A percentile compares a stretch with the other conserved stretches of the same genome.
These are phyloP conservation scores for Ricordea florida DNA, from an alignment of 92 coral and sea anemone species.

Conservation along the genomic window DNA sequence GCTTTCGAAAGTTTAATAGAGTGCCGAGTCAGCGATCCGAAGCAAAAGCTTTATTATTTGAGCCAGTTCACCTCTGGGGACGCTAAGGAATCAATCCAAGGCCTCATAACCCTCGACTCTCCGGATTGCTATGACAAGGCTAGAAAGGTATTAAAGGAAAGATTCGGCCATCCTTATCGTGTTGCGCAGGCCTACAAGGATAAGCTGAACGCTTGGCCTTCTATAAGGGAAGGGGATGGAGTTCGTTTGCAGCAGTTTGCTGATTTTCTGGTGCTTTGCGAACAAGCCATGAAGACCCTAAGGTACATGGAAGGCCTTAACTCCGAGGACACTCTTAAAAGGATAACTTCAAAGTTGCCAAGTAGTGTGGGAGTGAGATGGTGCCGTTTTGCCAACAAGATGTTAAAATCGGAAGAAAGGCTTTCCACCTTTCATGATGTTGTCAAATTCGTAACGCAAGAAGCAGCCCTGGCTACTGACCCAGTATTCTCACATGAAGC, in stretches of 20 bases:
- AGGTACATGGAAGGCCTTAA: slow-evolving; percentile 50
- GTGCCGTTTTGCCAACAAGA: slow-evolving; percentile 37
- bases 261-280: slow-evolving; percentile 34
- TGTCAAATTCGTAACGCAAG: slow-evolving; percentile 23
- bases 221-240: slow-evolving; percentile 32
- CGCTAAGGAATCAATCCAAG: slow-evolving; percentile 44
- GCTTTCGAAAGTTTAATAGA: slow-evolving; percentile 41
- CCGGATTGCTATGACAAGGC: slow-evolving; percentile 50
- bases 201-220: slow-evolving; percentile 28
- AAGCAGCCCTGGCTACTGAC: slow-evolving; percentile 37
- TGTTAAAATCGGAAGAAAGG: background rate
- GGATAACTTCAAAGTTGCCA: slow-evolving; percentile 16
- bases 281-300: slow-evolving; percentile 48
- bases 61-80: slow-evolving; percentile 50
- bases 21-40: slow-evolving; percentile 24
- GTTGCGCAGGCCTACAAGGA: slow-evolving; percentile 48
- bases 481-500: slow-evolving; percentile 49
- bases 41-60: slow-evolving; percentile 27
- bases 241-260: slow-evolving; percentile 12
- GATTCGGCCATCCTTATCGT: slow-evolving; percentile 52
- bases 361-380: slow-evolving; percentile 14
- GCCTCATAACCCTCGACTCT: slow-evolving; percentile 39
- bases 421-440: slow-evolving; percentile 29
- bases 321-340: slow-evolving; percentile 14
- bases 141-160: slow-evolving; percentile 26